Evolutionary conservation across 2,797 vertebrate genomes (phyloP).

Genomic region (Pitangus sulphuratus): DNA sequence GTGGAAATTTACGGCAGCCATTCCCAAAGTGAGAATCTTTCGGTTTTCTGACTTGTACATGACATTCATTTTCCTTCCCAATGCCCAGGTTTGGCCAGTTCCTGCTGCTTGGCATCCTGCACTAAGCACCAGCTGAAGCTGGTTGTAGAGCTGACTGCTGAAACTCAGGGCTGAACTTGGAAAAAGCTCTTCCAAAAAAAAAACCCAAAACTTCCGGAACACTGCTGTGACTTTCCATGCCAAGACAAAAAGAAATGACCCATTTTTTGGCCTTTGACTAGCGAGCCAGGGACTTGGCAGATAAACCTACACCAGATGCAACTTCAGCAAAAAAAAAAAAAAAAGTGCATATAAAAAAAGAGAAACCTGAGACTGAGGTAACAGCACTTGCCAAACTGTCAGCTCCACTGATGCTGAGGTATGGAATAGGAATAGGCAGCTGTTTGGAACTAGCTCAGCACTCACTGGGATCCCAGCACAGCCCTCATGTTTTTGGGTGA

Average conservation of each 20-base stretch:
- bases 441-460: not conserved
- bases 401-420: not conserved
- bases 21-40: not conserved
- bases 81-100: not conserved
- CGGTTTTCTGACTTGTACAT: not conserved
- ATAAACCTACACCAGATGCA: not conserved
- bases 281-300: not conserved
- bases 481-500: not conserved
- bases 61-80: not conserved
- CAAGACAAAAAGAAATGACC: not conserved
- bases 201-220: not conserved
- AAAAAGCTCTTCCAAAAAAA: not conserved
- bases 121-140: not conserved
- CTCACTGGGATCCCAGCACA: not conserved
- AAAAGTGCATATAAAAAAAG: not conserved
- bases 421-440: not conserved
- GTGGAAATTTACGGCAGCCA: not conserved
- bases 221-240: not conserved
- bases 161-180: not conserved
- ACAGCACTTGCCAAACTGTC: not conserved
- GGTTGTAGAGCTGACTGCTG: not conserved
- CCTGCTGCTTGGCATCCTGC: not conserved
- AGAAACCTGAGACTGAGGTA: conserved; percentile 14
- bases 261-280: not conserved
- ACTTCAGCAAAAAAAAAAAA: not conserved